Evolutionary conservation across 2,113 vertebrate species (phyloP).

Genomic region (Aphelocoma coerulescens): DNA sequence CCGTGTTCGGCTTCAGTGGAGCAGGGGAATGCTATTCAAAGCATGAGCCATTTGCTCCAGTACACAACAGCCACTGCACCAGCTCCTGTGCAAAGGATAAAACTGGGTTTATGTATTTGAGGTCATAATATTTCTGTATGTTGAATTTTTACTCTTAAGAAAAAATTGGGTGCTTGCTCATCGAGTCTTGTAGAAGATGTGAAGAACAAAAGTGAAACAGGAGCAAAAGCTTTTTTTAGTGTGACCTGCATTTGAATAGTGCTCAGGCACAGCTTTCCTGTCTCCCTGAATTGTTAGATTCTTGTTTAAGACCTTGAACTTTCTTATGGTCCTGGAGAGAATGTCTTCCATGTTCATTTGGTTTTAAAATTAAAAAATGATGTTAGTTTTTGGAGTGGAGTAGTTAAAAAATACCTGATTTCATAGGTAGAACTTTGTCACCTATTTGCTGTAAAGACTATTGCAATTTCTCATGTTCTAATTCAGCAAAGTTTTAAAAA

Average conservation of each 20-base stretch:
- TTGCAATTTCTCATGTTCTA: not conserved
- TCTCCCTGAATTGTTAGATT: not conserved
- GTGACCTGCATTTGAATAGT: not conserved
- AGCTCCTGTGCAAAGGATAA: not conserved
- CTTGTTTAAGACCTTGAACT: not conserved
- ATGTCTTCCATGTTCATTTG: not conserved
- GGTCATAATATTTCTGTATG: not conserved
- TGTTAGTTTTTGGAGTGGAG: not conserved
- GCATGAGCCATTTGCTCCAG: not conserved
- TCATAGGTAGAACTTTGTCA: not conserved
- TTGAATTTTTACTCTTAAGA: not conserved
- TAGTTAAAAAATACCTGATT: not conserved
- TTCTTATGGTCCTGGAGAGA: not conserved
- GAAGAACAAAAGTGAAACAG: not conserved
- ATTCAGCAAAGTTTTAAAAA: not conserved
- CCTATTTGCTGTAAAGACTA: not conserved
- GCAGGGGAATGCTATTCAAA: not conserved
- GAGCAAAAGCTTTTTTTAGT: not conserved
- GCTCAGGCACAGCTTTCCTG: not conserved
- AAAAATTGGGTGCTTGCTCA: not conserved
- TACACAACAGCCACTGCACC: not conserved
- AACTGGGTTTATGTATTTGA: accelerated
- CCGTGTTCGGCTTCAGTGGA: not conserved
- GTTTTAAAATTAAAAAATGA: not conserved
- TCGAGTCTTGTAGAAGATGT: not conserved